Evolutionary conservation across 2,888 invertebrate genomes (phyloP), one percentile per base, ranked within the genome.

Genomic region (Luperina testacea): DNA sequence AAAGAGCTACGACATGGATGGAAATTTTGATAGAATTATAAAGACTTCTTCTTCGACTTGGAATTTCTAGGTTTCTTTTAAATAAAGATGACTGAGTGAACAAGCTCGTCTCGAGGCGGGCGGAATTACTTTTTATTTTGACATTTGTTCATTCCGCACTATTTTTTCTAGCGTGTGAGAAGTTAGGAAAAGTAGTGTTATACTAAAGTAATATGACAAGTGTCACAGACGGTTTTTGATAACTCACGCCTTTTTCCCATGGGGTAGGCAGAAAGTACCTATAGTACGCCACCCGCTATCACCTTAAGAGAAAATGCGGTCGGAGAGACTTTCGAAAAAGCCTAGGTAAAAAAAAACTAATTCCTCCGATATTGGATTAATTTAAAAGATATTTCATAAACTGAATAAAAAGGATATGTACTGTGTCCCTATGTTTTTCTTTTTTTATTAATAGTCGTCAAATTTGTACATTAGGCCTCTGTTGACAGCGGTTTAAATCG

Each of bases 121-220:
- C 15, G 61, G 32, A 68, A 75, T 80, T 27, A 74, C 70, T 76
- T 71, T 76, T 81, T 70, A 71, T 70, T 76, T 82, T 70, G 51
- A 53, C 70, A 76, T 65, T 81, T 42, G 17, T 67, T 82, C 17
- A 81, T 42, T 48, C 11, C 17, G 24, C 45, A 68, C 6, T 0
- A 24, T 53, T 53, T 72, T 73, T 79, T n/a, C 24, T 53, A 67
- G 15, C 48, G 51, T 9, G 6, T 24, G 15, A 53, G 69, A 70
- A 32, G 32, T 38, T 24, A 70, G 24, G 24, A 70, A 38, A 32
- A 24, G 24, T 38, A 6, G 15, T 70, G 17, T 24, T 11, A 7
- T 38, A 38, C 9, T 71, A 57, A 70, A 70, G 9, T 70, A 38
- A 38, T n/a, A 17, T 1, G 15, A 32, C 15, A 32, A 24, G 9